Evolutionary conservation across 2,113 vertebrate species (phyloP).

Genomic region (Passer montanus): DNA sequence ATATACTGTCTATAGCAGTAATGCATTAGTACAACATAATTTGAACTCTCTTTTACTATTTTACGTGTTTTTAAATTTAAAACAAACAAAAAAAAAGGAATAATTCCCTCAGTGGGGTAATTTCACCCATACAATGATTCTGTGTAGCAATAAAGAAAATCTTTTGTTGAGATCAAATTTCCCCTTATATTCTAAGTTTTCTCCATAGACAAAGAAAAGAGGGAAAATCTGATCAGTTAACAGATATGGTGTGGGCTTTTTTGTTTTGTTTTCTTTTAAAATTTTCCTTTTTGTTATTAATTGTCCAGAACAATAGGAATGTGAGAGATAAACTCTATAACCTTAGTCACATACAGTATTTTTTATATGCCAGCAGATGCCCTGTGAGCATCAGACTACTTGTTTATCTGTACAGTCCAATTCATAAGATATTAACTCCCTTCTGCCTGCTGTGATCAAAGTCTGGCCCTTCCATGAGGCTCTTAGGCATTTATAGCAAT

Average conservation of each 20-base stretch:
- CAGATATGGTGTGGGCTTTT: rapidly evolving
- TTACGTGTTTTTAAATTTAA: neutral
- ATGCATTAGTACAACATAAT: neutral
- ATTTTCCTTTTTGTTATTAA: neutral
- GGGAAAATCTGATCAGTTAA: neutral
- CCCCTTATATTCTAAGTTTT: neutral
- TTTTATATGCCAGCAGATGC: neutral
- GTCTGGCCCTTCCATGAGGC: neutral
- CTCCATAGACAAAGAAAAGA: neutral
- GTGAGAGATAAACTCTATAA: neutral
- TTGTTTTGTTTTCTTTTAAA: neutral
- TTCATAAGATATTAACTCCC: neutral
- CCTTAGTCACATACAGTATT: neutral
- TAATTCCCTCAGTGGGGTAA: neutral
- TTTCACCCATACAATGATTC: neutral
- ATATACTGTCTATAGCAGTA: neutral
- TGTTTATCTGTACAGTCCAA: neutral
- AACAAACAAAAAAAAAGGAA: neutral
- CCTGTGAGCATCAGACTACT: neutral
- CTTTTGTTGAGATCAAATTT: neutral
- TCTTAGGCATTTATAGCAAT: neutral
- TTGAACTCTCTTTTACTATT: neutral
- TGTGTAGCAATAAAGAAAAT: neutral
- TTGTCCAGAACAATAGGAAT: neutral
- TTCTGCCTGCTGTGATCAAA: neutral